Conservation (phyloP, 2,888 invertebrate species). For the Athalia cordata region DNA sequence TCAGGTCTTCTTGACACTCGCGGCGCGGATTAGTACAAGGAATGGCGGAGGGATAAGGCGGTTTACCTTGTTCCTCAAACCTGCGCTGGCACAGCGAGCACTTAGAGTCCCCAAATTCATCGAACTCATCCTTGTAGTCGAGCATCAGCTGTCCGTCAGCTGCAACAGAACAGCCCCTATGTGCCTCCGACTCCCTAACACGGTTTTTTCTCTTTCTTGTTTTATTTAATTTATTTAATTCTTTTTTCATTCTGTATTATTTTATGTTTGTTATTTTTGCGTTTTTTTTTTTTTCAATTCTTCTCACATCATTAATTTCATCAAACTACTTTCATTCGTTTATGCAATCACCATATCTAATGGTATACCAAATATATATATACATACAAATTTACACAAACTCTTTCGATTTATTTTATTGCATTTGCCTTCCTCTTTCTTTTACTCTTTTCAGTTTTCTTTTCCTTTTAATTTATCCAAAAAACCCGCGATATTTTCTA, state of each 20-base stretch:
- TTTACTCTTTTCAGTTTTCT: background rate
- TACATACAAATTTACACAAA: constrained; percentile 18
- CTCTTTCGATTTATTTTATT: background rate
- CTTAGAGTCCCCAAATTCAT: constrained; percentile 76
- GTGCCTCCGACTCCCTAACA: constrained; percentile 70
- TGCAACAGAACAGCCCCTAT: constrained; percentile 77
- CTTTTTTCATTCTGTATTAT: too few relatives aligned
- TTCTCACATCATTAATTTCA: constrained; percentile 46
- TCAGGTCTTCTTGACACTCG: background rate
- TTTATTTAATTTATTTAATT: constrained; percentile 41
- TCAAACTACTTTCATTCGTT: constrained; percentile 9
- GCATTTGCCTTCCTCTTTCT: background rate
- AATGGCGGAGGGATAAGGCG: constrained; percentile 1
- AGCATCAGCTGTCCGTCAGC: constrained; percentile 80
- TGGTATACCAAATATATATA: too few relatives aligned
- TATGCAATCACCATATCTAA: constrained; percentile 23
- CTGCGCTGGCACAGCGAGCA: constrained; percentile 87
- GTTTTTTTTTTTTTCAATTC: constrained; percentile 44
- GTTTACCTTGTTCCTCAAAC: constrained; percentile 85
- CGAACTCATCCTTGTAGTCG: constrained; percentile 77
- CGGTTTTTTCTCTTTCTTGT: constrained; percentile 46
- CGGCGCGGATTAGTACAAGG: background rate
- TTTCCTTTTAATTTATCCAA: background rate
- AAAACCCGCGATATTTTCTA: constrained; percentile 35
- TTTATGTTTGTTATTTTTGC: constrained; percentile 52